Base-by-base conservation (phyloP, 2,113 vertebrate genomes). In the Cacatua alba region DNA sequence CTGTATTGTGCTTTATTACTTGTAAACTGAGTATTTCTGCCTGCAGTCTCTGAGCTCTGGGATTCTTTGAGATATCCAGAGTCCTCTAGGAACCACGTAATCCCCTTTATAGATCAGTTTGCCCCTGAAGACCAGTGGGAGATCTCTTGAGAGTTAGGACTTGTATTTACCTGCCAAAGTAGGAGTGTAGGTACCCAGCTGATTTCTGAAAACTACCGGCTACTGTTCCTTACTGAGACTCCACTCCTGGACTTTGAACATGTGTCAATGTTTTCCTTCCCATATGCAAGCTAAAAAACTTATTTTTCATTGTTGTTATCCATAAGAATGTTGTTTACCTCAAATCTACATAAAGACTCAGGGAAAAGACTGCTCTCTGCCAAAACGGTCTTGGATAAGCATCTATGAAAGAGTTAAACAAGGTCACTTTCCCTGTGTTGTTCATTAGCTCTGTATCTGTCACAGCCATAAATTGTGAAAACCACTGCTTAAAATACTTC, bases 381-480 rank as follows among this genome's bases (percentile, higher is more conserved):
- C 65, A 29, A 28, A 77, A 43, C 33, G 6, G 6, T 71, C 18
- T 68, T 52, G 31, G 60, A 78, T 81, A 60, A 86, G 5, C 31
- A 83, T 57, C 51, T 63, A 1, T 46, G 43, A 77, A 74, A 88
- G 85, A 48, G 51, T 92, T 92, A 92, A 92, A 88, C 7, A 68
- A 51, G 59, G 71, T 86, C 72, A 62, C 33, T 93, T 85, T 90
- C 46, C 63, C 41, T 17, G 6, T 24, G 55, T 28, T 67, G 41
- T 51, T 94, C 71, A 92, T 92, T 88, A 88, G 46, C 33, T 78
- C 51, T 52, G 26, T 93, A 81, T 83, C 64, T 90, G 62, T 93
- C 72, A 75, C 48, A 86, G 72, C 7, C 46, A 60, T 86, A 88
- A 93, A 94, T 44, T 86, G 64, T 86, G 48, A 97, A 97, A 96